A percentile compares a stretch with the other conserved stretches of the same genome.
phyloP scores from a whole-genome alignment of 2,888 invertebrate genomes.

The Leucania comma region DNA sequence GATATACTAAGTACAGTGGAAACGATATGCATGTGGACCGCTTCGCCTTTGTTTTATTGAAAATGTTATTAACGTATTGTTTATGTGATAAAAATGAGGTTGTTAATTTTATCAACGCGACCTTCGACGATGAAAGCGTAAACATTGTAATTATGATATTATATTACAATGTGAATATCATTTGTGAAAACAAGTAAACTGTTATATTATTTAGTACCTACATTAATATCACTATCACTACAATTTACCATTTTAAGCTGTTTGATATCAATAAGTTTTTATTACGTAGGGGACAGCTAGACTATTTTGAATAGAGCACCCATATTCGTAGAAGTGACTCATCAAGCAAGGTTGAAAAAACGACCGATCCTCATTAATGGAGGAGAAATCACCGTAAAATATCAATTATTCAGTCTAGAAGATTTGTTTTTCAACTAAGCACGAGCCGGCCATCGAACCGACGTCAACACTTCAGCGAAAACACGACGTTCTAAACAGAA shows the following conservation, averaged over 20 bases:
- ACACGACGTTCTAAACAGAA: background rate
- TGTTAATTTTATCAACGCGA: slow-evolving; percentile 72
- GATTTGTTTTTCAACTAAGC: background rate
- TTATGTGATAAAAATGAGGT: slow-evolving; percentile 72
- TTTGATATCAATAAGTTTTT: background rate
- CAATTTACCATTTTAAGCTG: background rate
- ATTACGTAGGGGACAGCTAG: background rate
- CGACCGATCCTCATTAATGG: slow-evolving; percentile 6
- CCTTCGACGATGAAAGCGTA: slow-evolving; percentile 74
- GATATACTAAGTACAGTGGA: slow-evolving; percentile 49
- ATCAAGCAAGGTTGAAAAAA: slow-evolving; percentile 30
- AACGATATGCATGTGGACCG: slow-evolving; percentile 60
- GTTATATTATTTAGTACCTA: background rate
- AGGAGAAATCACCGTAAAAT: slow-evolving; percentile 4
- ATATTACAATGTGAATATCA: slow-evolving; percentile 54
- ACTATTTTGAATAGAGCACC: slow-evolving; percentile 9
- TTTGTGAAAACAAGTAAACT: slow-evolving; percentile 34
- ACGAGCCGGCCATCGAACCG: background rate
- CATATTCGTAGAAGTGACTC: too few relatives aligned
- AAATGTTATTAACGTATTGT: slow-evolving; percentile 72
- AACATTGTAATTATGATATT: slow-evolving; percentile 64
- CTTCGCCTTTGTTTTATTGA: slow-evolving; percentile 70
- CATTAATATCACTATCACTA: background rate
- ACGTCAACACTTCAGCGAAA: background rate
- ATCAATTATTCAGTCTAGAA: background rate